Evolutionary conservation across 2,797 vertebrate genomes (phyloP).

Genomic region (Takifugu ocellatus): DNA sequence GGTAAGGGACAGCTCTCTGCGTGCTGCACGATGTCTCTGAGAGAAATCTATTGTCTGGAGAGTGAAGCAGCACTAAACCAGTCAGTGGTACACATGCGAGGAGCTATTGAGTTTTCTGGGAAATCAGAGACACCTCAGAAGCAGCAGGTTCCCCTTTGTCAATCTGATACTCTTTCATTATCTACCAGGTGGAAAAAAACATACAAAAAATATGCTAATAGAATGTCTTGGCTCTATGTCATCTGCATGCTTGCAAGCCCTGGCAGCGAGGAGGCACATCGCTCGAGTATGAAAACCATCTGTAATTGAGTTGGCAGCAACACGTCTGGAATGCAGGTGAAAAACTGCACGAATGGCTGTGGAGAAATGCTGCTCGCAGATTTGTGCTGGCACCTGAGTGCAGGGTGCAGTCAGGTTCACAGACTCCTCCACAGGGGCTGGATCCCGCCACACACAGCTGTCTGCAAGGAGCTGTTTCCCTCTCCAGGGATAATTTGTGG

Average conservation of each 20-base stretch:
- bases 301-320: conserved; percentile 45
- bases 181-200: conserved; percentile 23
- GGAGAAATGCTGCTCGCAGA: conserved; percentile 35
- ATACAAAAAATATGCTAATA: conserved; percentile 34
- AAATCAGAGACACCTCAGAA: conserved; percentile 23
- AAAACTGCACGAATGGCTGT: conserved; percentile 17
- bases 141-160: conserved; percentile 20
- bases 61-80: conserved; percentile 45
- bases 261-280: conserved; percentile 29
- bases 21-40: conserved; percentile 37
- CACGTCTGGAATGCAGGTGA: conserved; percentile 32
- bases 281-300: conserved; percentile 39
- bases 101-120: conserved; percentile 44
- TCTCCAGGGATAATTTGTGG: conserved; percentile 68
- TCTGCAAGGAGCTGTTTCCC: conserved; percentile 51
- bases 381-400: conserved; percentile 45
- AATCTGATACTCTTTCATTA: conserved; percentile 44
- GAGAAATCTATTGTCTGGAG: conserved; percentile 58
- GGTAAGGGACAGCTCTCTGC: conserved; percentile 24
- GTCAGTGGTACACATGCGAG: conserved; percentile 52
- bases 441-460: conserved; percentile 46
- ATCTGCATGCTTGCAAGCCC: conserved; percentile 12
- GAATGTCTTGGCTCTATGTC: conserved; percentile 36
- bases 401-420: conserved; percentile 45
- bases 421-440: conserved; percentile 50